These are phyloP conservation scores for Drosophila lacertosa DNA, from an alignment of 1,140 invertebrate species.

Conservation along the genomic window DNA sequence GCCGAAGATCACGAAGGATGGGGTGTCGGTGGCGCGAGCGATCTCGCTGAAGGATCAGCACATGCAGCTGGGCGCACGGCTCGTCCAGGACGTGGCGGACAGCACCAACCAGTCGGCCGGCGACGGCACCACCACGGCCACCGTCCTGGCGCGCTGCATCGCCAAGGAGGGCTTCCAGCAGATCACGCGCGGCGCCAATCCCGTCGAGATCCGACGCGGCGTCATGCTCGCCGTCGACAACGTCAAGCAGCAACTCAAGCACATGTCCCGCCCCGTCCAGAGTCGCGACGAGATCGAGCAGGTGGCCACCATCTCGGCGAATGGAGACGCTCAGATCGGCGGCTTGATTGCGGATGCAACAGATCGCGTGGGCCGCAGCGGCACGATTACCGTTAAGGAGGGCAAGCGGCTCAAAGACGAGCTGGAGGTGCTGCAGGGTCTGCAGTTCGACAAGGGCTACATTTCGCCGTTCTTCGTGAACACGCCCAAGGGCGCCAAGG, in stretches of 20 bases:
- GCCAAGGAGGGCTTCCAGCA: constrained; percentile 99
- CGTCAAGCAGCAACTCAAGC: constrained; percentile 94
- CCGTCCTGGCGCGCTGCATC: constrained; percentile 97
- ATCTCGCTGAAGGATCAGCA: constrained; percentile 99
- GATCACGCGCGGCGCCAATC: constrained; percentile 98
- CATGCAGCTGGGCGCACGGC: constrained; percentile 98
- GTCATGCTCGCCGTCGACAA: constrained; percentile 98
- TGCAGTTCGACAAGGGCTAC: constrained; percentile 99
- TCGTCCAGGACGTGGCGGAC: constrained; percentile 99
- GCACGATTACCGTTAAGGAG: constrained; percentile 99
- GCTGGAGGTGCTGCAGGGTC: constrained; percentile 98
- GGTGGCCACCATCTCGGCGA: constrained; percentile 99
- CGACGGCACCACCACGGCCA: constrained; percentile 99
- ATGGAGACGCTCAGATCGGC: constrained; percentile 96
- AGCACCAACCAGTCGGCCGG: constrained; percentile 99
- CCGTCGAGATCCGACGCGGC: constrained; percentile 97
- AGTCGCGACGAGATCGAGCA: constrained; percentile 99
- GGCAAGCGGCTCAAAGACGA: constrained; percentile 98
- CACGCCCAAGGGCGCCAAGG: constrained; percentile 97
- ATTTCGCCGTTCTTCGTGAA: constrained; percentile 99
- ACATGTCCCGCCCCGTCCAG: constrained; percentile 95
- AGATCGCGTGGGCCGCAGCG: constrained; percentile 97
- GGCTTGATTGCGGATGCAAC: constrained; percentile 98
- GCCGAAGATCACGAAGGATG: constrained; percentile 99
- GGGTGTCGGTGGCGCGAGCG: constrained; percentile 99